Evolutionary conservation across 53 echinoderm and acorn worm genomes (phyloP).

Genomic region (Glandiceps talaboti): DNA sequence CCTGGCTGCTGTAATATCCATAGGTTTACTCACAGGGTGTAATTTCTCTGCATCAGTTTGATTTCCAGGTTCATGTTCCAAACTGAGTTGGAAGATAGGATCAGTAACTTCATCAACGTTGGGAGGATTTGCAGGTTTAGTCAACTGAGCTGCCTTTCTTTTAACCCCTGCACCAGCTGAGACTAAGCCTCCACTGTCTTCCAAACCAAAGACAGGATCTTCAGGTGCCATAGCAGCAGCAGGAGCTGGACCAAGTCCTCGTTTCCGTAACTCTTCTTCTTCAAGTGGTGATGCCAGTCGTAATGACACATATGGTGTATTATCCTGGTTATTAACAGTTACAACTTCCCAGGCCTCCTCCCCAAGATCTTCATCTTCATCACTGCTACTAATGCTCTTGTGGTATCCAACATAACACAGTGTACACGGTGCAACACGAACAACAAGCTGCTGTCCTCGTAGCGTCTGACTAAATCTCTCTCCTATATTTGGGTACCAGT

Average conservation of each 20-base stretch:
- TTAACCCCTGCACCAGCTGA: not conserved
- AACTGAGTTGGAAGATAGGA: not conserved
- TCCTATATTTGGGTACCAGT: slow-evolving; percentile 87
- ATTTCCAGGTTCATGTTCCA: not conserved
- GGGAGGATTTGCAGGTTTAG: too few species aligned
- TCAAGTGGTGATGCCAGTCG: not conserved
- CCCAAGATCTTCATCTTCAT: slow-evolving; percentile 51
- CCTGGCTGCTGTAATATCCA: too few species aligned
- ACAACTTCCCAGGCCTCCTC: slow-evolving; percentile 76
- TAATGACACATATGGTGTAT: not conserved
- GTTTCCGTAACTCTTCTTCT: not conserved
- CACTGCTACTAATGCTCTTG: slow-evolving; percentile 27
- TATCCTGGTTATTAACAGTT: not conserved
- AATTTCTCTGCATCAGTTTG: not conserved
- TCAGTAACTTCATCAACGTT: not conserved
- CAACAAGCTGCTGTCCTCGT: slow-evolving; percentile 85
- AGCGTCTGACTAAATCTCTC: slow-evolving; percentile 77
- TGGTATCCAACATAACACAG: slow-evolving; percentile 83
- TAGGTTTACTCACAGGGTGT: not conserved
- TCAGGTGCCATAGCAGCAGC: not conserved
- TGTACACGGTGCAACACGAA: slow-evolving; percentile 72
- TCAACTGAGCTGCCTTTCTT: not conserved
- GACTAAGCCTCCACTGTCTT: not conserved
- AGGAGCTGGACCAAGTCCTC: not conserved
- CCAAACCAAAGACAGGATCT: not conserved